Base-by-base conservation (phyloP, 1,140 invertebrate genomes). In the Hylyphantes graminicola region DNA sequence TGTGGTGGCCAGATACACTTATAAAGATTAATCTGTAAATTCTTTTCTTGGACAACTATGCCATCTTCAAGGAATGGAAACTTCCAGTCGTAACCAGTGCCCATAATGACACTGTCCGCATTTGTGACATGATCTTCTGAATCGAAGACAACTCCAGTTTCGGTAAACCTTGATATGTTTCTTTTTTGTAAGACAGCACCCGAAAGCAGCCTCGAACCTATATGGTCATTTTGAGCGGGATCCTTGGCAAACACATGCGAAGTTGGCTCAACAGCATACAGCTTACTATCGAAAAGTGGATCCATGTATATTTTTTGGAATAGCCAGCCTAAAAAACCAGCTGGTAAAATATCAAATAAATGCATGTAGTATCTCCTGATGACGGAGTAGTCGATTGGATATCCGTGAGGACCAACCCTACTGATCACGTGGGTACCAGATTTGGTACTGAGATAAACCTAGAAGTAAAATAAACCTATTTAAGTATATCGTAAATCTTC, bases 391-490 rank as follows among this genome's bases (percentile, higher is more conserved):
- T 91, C 90, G 50, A 87, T 68, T 11, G 90, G 90, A 21, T 79
- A 65, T 12, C 90, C 89, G 76, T 88, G 81, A 19, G 87, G 87
- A n/a, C 86, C 89, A 12, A 91, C 86, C 63, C 91, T 85, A 67
- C 89, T 88, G 11, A 90, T 86, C 0, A 92, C 86, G 91, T 91
- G 92, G 3, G 89, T 87, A 0, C 91, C 91, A 19, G 89, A 86
- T 13, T 91, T 87, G 8, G 91, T 91, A 51, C 90, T 90, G 15
- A 92, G 61, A 72, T 89, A 91, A 7, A 91, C 90, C 90, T 90
- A 35, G 50, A 76, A 74, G 12, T 9, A 53, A 74, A 75, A 75
- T 11, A 57, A 3, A 53, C 0, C 54, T 0, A n/a, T 61, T 73
- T 73, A 35, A 35, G 35, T 35, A 35, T 3, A 13, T 15, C 59